Evolutionary conservation across 1,140 invertebrate genomes (phyloP), one percentile per base, ranked within the genome.

Genomic region (Atta colombica): DNA sequence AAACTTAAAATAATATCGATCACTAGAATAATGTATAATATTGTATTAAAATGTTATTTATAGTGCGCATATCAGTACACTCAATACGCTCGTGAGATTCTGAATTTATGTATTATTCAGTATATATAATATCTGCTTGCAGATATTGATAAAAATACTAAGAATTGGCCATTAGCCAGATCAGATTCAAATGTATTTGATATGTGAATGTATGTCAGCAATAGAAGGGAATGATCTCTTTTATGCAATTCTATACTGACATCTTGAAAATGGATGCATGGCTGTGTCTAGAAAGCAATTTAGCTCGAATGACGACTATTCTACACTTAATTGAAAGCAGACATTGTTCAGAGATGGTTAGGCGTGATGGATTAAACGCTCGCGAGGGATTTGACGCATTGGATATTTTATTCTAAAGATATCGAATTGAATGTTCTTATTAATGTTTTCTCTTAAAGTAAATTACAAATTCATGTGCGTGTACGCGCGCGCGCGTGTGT

Each of bases 221-320:
- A 86, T 68, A 80, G 28, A 78, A 77, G 39, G 16, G 25, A 69
- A 69, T 69, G 31, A 69, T 88, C 84, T 89, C 85, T 60, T 91
- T 80, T 68, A 77, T 78, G 74, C 60, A 65, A 58, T 53, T 39
- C n/a, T 69, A 51, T 69, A 21, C 66, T 51, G 4, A 51, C 55
- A 25, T 74, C 78, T 75, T 78, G 75, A 84, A 92, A 89, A 85
- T 77, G 89, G 74, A 87, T 68, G 61, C 63, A 51, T 58, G 87
- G 84, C 92, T 90, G 91, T 91, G 93, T 93, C 93, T 93, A 85
- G 91, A 93, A 93, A 94, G 91, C 93, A 94, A 94, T 94, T 94
- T 94, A 89, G 87, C 88, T 60, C 80, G 66, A 72, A 65, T 63
- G 49, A 39, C 63, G 86, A 80, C 85, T 75, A 89, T 78, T 89